Evolutionary conservation across 2,113 vertebrate species (phyloP).

Genomic region (Mandrillus leucophaeus): DNA sequence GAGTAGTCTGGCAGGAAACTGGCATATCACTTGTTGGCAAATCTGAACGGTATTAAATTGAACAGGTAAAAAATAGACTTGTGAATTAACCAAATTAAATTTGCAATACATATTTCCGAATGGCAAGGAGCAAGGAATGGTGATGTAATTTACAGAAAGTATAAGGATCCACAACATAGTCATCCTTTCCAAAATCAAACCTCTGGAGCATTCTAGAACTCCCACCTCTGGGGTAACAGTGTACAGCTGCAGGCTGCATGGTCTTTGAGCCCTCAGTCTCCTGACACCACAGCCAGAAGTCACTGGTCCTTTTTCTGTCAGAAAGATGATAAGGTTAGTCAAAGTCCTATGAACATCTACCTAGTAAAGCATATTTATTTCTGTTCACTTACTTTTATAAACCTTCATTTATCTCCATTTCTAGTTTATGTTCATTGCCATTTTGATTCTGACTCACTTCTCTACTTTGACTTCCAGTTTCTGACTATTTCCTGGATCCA

Average conservation of each 20-base stretch:
- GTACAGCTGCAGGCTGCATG: accelerated
- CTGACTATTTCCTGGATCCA: not conserved
- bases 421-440: not conserved
- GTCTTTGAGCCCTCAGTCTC: not conserved
- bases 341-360: not conserved
- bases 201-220: not conserved
- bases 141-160: constrained; percentile 75
- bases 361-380: not conserved
- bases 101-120: constrained; percentile 67
- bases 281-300: not conserved
- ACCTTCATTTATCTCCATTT: not conserved
- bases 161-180: constrained; percentile 28
- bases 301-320: not conserved
- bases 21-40: constrained; percentile 69
- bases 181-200: constrained; percentile 53
- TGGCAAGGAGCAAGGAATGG: constrained; percentile 36
- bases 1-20: constrained; percentile 73
- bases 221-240: not conserved
- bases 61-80: constrained; percentile 79
- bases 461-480: not conserved
- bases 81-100: constrained; percentile 78
- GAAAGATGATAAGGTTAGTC: not conserved
- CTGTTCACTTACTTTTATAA: not conserved
- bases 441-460: not conserved
- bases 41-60: constrained; percentile 75